Base-by-base conservation (phyloP, 2,113 vertebrate genomes). In the Pachyramphus minor region DNA sequence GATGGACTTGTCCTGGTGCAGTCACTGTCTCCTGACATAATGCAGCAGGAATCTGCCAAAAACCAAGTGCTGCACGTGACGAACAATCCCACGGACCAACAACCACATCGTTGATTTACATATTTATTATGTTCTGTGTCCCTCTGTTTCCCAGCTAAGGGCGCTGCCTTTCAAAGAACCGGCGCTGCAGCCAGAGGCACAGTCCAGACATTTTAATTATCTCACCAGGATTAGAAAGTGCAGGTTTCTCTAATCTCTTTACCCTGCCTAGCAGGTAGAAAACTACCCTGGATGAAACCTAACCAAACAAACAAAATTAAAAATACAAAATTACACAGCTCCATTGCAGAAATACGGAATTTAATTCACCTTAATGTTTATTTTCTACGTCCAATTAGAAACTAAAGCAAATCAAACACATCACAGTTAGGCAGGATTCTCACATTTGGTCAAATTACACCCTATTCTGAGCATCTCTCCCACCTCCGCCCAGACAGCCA, bases 1-100 rank as follows among this genome's bases (percentile, higher is more conserved):
- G 98, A 98, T 7, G 98, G 98, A 97, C 98, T 98, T 69, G 98
- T 98, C 95, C 97, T 95, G 88, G 98, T 97, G 94, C 98, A 98
- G 72, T 98, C 98, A n/a, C 98, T 98, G 96, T 98, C 98, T 94
- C 99, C 98, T 92, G 98, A 99, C 99, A 99, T 99, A 95, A 96
- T 97, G 97, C 85, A 90, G 95, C 87, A 91, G 81, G 47, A 81
- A 90, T 75, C 97, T 98, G 95, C 77, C 53, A 93, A 84, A 81
- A 94, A 56, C 4, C 68, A 85, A 93, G n/a, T 0, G 4, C 25
- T 66, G 59, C 42, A 67, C 0, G 0, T 95, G 64, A 95, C 60
- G 64, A 74, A 78, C n/a, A 42, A 25, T 41, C 55, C 55, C 52
- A 75, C 1, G 4, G 15, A 39, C 6, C 21, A 15, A 19, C 14